Base-by-base conservation (phyloP, 1,140 invertebrate genomes). In the Bombus consobrinus region DNA sequence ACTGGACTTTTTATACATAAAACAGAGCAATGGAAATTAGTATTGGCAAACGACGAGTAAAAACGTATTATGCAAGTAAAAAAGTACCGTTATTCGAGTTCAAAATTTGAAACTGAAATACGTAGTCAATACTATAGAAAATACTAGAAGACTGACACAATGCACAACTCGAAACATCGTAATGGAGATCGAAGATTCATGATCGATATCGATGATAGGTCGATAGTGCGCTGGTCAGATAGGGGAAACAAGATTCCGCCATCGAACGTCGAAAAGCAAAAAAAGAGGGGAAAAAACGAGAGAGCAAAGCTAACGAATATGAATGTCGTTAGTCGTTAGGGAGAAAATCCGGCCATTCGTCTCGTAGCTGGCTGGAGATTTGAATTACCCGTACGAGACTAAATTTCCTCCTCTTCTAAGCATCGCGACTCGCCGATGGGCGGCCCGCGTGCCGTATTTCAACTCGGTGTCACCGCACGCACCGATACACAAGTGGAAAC, bases 381-480 rank as follows among this genome's bases (percentile, higher is more conserved):
- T 74, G 76, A 87, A 87, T 84, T 77, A 85, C 71, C 81, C 77
- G 43, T 84, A 73, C 41, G 77, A 62, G 83, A 81, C 57, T 85
- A 71, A 85, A 81, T 85, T 81, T 81, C 72, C 79, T 82, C 37
- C 80, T 57, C 57, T 62, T 71, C 47, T n/a, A 85, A 68, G 86
- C 75, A 87, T 81, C 78, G 57, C 81, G 72, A 78, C 68, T 81
- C 68, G 37, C 62, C 72, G 47, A 85, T 81, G 77, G 83, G 68
- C 69, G 68, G 69, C 69, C 83, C 82, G 77, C 86, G 77, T 64
- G 75, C 68, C 81, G 87, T 92, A 90, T 90, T 89, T 92, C 83
- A 89, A 87, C 81, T 74, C 73, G 78, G 86, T 79, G 79, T 89
- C 89, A 82, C 85, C 84, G 86, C 89, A 89, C 79, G 87, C 86